Evolutionary conservation across 2,113 vertebrate genomes (phyloP), one percentile per base, ranked within the genome.

Genomic region (Mastomys coucha): DNA sequence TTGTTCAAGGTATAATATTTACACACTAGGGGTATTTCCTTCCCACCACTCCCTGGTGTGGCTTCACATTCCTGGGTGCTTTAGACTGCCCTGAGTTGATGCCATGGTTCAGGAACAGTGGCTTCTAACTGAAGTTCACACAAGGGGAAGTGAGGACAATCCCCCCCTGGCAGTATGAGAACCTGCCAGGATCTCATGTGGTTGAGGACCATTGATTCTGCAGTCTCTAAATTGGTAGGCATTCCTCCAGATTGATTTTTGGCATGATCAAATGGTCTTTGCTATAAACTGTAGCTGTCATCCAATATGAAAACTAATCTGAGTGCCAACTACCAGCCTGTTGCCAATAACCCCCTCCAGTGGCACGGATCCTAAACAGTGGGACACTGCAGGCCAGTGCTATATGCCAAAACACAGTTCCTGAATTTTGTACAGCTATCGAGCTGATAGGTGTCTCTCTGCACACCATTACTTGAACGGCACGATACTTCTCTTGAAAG

Each of bases 261-360:
- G 14, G 93, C 13, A 17, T 17, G n/a, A 81, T 9, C 63, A 81
- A 73, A 45, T 56, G 36, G 16, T 72, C 69, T 93, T 76, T 91
- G 84, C 17, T 73, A 39, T 56, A 88, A 76, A 88, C 53, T 14
- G 4, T 7, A 92, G 36, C 3, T 89, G 45, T 51, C 26, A 22
- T 82, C 87, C 77, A 89, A 73, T 56, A 9, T 91, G 76, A 90
- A 93, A 60, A 78, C 33, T 24, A 56, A 51, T 49, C 24, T 51
- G 65, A 81, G 85, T 78, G 26, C 28, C 80, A 96, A 80, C 24
- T 16, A 70, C 22, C 60, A 86, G 45, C 31, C 76, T n/a, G 70
- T 70, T 87, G 82, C 82, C 33, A 11, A 6, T 33, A 36, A 53
- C 28, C 4, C 12, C n/a, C 22, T 73, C 7, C 2, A 1, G 7